phyloP scores from a whole-genome alignment of 1,140 invertebrate species.

The Trigoniulus corallinus region DNA sequence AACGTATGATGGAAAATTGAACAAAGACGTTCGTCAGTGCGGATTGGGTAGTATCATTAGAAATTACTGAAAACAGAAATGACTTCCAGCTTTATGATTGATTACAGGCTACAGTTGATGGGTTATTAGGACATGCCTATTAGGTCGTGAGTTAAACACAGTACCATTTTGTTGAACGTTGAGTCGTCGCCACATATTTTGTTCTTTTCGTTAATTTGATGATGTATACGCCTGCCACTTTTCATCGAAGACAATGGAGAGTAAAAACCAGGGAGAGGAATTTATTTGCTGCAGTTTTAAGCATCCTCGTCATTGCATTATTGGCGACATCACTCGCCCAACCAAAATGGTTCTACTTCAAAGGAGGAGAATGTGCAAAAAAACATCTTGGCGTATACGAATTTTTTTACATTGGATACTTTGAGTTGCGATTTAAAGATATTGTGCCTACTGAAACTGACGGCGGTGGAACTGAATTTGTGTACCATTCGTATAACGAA shows the following conservation, averaged over 20 bases:
- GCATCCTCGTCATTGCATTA: slow-evolving; percentile 6
- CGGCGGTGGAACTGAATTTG: background rate
- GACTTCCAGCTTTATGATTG: too few relatives aligned
- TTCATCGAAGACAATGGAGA: background rate
- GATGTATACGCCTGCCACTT: slow-evolving; percentile 3
- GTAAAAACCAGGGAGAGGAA: slow-evolving; percentile 4
- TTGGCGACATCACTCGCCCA: slow-evolving; percentile 6
- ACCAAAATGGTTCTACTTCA: slow-evolving; percentile 6
- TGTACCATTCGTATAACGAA: background rate
- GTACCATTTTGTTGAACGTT: too few relatives aligned
- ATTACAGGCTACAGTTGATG: too few relatives aligned
- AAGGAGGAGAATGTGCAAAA: background rate
- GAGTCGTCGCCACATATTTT: too few relatives aligned
- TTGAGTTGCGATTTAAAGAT: background rate
- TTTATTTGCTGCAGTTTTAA: slow-evolving; percentile 2
- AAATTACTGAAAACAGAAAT: too few relatives aligned
- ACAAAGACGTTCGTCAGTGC: too few relatives aligned
- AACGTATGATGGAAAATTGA: too few relatives aligned
- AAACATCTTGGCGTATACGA: slow-evolving; percentile 4
- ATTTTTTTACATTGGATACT: slow-evolving; percentile 7
- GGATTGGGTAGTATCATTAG: too few relatives aligned
- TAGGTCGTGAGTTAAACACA: too few relatives aligned
- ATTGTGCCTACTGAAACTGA: background rate
- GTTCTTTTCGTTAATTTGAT: too few relatives aligned
- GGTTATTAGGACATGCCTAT: too few relatives aligned